phyloP scores from a whole-genome alignment of 1,140 invertebrate genomes.

The Drosophila mayri region DNA sequence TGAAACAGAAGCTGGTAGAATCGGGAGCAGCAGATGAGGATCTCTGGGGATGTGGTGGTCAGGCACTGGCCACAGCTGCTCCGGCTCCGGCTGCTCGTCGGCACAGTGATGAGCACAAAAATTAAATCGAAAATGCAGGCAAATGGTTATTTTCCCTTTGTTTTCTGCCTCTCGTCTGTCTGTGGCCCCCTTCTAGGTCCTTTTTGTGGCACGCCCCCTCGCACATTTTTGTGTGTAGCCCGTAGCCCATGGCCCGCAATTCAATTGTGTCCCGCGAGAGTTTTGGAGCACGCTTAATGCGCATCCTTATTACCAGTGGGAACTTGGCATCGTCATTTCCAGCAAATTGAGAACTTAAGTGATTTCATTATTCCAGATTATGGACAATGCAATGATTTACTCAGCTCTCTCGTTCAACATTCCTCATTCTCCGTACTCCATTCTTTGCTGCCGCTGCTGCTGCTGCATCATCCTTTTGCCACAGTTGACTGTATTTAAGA shows the following conservation, averaged over 20 bases:
- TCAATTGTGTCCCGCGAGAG: conserved; percentile 80
- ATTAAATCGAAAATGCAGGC: conserved; percentile 79
- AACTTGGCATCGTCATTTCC: conserved; percentile 61
- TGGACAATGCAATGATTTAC: conserved; percentile 82
- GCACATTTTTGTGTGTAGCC: conserved; percentile 20
- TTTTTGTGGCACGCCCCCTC: conserved; percentile 9
- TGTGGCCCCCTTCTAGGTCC: neutral
- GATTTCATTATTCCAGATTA: conserved; percentile 83
- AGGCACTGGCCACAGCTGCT: conserved; percentile 62
- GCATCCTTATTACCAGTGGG: conserved; percentile 79
- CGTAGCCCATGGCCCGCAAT: conserved; percentile 46
- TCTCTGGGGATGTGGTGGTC: conserved; percentile 61
- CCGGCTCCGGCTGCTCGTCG: conserved; percentile 5
- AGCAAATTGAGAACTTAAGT: conserved; percentile 82
- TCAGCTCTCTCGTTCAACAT: conserved; percentile 36
- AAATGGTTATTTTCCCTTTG: conserved; percentile 72
- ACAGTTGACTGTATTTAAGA: conserved; percentile 62
- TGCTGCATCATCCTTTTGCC: conserved; percentile 18
- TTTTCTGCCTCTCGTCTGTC: conserved; percentile 33
- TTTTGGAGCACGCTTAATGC: conserved; percentile 73
- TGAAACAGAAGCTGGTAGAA: conserved; percentile 27
- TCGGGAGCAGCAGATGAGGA: conserved; percentile 32
- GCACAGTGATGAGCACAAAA: conserved; percentile 71
- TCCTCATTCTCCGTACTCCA: neutral
- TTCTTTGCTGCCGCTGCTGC: neutral